Evolutionary conservation across 2,888 invertebrate genomes (phyloP).

Genomic region (Lasiommata megera): DNA sequence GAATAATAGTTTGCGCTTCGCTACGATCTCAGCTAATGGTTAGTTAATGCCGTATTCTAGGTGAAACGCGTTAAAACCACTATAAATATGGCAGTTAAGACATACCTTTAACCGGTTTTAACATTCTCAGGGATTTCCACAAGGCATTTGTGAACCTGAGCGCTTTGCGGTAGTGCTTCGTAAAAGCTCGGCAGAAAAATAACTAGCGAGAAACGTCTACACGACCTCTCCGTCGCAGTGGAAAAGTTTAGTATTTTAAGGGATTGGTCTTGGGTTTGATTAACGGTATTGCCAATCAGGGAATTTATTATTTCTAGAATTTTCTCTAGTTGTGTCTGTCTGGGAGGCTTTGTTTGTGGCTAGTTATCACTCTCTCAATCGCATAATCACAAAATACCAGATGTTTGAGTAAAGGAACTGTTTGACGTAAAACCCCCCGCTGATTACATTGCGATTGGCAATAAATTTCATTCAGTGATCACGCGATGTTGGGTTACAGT

Average conservation of each 20-base stretch:
- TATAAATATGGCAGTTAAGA: constrained; percentile 1
- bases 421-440: not conserved
- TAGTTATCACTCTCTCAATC: too few relatives aligned
- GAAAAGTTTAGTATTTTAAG: too few relatives aligned
- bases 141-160: not conserved
- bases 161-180: not conserved
- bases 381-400: not conserved
- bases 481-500: constrained; percentile 1
- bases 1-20: not conserved
- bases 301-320: too few relatives aligned
- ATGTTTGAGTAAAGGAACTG: not conserved
- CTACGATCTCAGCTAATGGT: not conserved
- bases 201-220: too few relatives aligned
- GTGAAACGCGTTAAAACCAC: constrained; percentile 2
- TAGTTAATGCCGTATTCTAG: not conserved
- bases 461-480: constrained; percentile 10
- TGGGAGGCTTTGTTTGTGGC: too few relatives aligned
- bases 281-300: too few relatives aligned
- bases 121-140: not conserved
- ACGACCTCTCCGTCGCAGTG: too few relatives aligned
- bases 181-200: not conserved
- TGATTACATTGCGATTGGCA: constrained; percentile 3
- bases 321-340: too few relatives aligned
- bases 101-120: not conserved
- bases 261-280: too few relatives aligned